A percentile compares a stretch with the other conserved stretches of the same genome.
These are phyloP conservation scores for Lochmaea crataegi DNA, from an alignment of 2,888 invertebrate species.

Conservation along the genomic window DNA sequence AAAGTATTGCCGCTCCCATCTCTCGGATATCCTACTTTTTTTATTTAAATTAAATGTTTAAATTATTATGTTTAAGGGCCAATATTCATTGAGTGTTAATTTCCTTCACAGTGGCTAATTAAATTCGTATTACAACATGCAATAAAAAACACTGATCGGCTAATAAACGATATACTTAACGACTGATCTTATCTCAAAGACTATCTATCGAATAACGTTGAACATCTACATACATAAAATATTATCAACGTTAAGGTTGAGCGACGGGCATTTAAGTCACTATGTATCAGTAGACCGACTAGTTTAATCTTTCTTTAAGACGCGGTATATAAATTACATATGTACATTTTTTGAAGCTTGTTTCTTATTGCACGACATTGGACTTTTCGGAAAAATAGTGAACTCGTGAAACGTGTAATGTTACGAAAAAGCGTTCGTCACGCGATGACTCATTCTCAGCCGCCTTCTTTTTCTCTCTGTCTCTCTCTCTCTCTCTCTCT, in stretches of 20 bases:
- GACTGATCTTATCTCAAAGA: conserved; percentile 29
- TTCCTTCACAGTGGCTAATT: conserved; percentile 15
- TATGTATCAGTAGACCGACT: background rate
- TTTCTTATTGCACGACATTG: too few relatives aligned
- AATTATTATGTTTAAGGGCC: background rate
- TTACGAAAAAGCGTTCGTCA: too few relatives aligned
- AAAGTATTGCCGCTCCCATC: too few relatives aligned
- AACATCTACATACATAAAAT: conserved; percentile 37
- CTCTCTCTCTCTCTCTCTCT: too few relatives aligned
- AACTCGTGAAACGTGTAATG: too few relatives aligned
- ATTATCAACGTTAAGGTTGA: conserved; percentile 29
- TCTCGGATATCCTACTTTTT: too few relatives aligned
- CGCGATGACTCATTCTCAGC: too few relatives aligned
- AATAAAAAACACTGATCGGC: conserved; percentile 24
- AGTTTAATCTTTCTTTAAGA: background rate
- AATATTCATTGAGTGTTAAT: background rate
- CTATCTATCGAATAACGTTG: conserved; percentile 31
- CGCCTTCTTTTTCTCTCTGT: too few relatives aligned
- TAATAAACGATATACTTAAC: conserved; percentile 31
- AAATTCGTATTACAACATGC: conserved; percentile 23
- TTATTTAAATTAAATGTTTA: background rate
- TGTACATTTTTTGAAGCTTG: too few relatives aligned
- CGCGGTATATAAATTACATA: too few relatives aligned
- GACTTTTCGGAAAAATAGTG: too few relatives aligned
- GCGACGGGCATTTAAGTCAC: conserved; percentile 32